phyloP scores from a whole-genome alignment of 2,113 vertebrate genomes.

The Passer domesticus region DNA sequence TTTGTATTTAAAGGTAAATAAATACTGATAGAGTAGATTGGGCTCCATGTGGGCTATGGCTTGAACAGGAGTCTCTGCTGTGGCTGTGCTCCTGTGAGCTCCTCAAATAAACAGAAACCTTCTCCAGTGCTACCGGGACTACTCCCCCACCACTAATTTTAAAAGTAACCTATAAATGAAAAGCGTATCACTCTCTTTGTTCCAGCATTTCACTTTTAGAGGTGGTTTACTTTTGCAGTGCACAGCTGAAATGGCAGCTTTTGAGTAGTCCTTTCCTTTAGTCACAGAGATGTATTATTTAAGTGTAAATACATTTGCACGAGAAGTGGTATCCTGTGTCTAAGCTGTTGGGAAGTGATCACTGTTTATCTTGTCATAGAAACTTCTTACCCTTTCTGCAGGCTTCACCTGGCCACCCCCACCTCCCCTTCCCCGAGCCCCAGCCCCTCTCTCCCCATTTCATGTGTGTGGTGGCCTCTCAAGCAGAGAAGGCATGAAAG shows the following conservation, averaged over 20 bases:
- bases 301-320: not conserved
- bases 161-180: constrained; percentile 27
- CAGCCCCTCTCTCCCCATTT: not conserved
- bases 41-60: not conserved
- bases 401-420: not conserved
- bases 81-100: not conserved
- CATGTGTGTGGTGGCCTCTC: not conserved
- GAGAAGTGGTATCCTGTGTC: not conserved
- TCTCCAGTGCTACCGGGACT: not conserved
- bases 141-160: not conserved
- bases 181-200: not conserved
- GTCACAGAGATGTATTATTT: not conserved
- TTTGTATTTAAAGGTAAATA: constrained; percentile 24
- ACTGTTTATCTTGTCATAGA: constrained; percentile 1
- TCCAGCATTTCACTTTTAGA: not conserved
- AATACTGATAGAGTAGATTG: not conserved
- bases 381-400: not conserved
- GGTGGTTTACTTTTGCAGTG: not conserved
- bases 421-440: not conserved
- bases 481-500: not conserved
- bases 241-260: constrained; percentile 3
- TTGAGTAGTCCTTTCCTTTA: constrained; percentile 1
- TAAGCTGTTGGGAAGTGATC: not conserved
- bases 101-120: constrained; percentile 45
- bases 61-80: not conserved